Conservation (phyloP, 2,888 invertebrate genomes). For the Ophion ventricosus region DNA sequence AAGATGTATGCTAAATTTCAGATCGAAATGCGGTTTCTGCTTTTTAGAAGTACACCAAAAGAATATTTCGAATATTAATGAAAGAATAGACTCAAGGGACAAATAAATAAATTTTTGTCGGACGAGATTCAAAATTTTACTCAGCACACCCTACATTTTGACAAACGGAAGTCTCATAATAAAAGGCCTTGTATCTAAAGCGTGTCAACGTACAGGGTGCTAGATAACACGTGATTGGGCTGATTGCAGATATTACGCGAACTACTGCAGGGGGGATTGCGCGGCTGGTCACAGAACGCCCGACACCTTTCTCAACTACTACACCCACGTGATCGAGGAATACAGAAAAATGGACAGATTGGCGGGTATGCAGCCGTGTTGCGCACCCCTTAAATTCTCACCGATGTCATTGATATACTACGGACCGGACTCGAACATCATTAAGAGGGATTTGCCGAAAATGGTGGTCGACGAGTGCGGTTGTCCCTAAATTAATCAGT, state of each 20-base stretch:
- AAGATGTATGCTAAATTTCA: no score
- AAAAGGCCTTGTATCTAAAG: no score
- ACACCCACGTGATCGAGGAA: slow-evolving; percentile 96
- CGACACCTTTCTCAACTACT: slow-evolving; percentile 93
- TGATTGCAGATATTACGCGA: slow-evolving; percentile 90
- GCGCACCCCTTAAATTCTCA: slow-evolving; percentile 95
- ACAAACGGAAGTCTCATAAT: no score
- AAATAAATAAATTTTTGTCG: not conserved
- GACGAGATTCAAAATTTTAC: no score
- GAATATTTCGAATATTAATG: no score
- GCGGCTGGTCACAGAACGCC: slow-evolving; percentile 90
- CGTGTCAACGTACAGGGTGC: not conserved
- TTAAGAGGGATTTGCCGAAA: slow-evolving; percentile 96
- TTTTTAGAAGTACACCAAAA: no score
- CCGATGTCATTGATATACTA: slow-evolving; percentile 97
- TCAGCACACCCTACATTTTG: not conserved
- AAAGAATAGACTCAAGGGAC: not conserved
- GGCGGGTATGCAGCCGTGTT: slow-evolving; percentile 94
- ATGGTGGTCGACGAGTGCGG: slow-evolving; percentile 98
- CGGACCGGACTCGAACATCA: slow-evolving; percentile 94
- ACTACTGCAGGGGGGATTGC: slow-evolving; percentile 96
- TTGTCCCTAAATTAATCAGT: slow-evolving; percentile 87
- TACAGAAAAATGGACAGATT: slow-evolving; percentile 90
- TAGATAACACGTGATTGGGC: slow-evolving; percentile 24
- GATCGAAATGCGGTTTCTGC: no score